Conservation (phyloP, 2,113 vertebrate genomes). For the Cynopterus brachyotis region DNA sequence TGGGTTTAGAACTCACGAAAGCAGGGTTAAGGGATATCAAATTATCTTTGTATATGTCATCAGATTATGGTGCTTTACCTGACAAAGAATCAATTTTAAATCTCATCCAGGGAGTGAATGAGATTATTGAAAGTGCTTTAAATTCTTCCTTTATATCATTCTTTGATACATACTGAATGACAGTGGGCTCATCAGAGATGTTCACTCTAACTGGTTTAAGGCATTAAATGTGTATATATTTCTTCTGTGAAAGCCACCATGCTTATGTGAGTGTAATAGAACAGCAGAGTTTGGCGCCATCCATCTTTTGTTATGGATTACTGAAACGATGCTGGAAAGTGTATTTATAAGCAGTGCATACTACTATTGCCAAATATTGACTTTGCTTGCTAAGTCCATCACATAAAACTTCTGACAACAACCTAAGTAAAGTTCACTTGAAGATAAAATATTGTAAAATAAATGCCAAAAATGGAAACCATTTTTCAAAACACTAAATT, state of each 20-base stretch:
- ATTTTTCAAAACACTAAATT: constrained; percentile 84
- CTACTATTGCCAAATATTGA: constrained; percentile 78
- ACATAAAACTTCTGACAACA: constrained; percentile 77
- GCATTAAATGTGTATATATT: constrained; percentile 48
- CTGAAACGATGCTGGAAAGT: constrained; percentile 62
- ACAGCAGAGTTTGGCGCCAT: constrained; percentile 43
- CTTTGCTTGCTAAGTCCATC: constrained; percentile 76
- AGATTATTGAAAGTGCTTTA: constrained; percentile 37
- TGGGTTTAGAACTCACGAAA: constrained; percentile 52
- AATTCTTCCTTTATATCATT: constrained; percentile 37
- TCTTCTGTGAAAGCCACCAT: constrained; percentile 61
- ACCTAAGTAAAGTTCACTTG: constrained; percentile 81
- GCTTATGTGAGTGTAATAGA: constrained; percentile 55
- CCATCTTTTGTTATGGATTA: constrained; percentile 70
- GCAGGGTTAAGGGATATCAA: constrained; percentile 8
- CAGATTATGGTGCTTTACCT: constrained; percentile 43
- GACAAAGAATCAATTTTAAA: constrained; percentile 66
- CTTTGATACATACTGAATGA: constrained; percentile 16
- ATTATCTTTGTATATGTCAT: constrained; percentile 52
- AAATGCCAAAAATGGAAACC: constrained; percentile 81
- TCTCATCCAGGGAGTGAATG: constrained; percentile 21
- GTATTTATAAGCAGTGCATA: constrained; percentile 69
- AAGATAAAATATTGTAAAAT: constrained; percentile 82
- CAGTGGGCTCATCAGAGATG: constrained; percentile 17
- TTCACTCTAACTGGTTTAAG: constrained; percentile 62